Percentiles rank a stretch among this genome's conserved stretches.
These are phyloP conservation scores for Dicranocentrus wangi DNA, from an alignment of 2,888 invertebrate species.

Conservation along the genomic window DNA sequence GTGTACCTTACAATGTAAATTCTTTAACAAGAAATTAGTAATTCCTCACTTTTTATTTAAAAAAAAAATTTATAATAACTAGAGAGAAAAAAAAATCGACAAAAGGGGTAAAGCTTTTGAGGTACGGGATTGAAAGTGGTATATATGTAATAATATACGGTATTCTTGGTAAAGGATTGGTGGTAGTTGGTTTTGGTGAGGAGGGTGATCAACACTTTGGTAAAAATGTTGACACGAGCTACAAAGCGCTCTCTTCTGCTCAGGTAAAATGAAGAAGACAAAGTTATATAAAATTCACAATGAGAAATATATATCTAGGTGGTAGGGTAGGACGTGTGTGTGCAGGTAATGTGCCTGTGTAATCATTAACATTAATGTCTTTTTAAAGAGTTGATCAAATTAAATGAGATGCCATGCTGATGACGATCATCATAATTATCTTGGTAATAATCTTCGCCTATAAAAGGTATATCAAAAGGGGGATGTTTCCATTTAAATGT, in stretches of 20 bases:
- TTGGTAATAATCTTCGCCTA: background rate
- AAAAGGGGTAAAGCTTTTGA: background rate
- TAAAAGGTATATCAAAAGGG: too few species aligned
- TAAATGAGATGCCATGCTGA: conserved; percentile 49
- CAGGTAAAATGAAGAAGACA: conserved; percentile 19
- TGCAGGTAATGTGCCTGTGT: background rate
- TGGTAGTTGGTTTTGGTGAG: background rate
- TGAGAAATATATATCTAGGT: background rate
- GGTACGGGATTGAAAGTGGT: background rate
- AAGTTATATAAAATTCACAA: conserved; percentile 1
- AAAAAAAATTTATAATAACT: background rate
- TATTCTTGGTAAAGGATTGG: conserved; percentile 9
- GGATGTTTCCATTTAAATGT: too few species aligned
- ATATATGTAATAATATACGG: background rate
- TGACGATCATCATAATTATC: conserved; percentile 17
- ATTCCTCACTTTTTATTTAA: background rate
- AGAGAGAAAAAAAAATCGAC: background rate
- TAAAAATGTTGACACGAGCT: conserved; percentile 46
- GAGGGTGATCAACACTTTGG: conserved; percentile 31
- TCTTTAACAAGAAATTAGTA: conserved; percentile 9
- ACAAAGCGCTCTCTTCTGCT: too few species aligned
- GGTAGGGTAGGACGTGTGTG: background rate
- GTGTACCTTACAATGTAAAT: background rate
- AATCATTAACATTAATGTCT: conserved; percentile 43
- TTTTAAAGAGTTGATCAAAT: conserved; percentile 55